Percentiles rank a stretch among this genome's conserved stretches.
Evolutionary conservation across 1,140 invertebrate genomes (phyloP).

Genomic region (Ruditapes philippinarum): DNA sequence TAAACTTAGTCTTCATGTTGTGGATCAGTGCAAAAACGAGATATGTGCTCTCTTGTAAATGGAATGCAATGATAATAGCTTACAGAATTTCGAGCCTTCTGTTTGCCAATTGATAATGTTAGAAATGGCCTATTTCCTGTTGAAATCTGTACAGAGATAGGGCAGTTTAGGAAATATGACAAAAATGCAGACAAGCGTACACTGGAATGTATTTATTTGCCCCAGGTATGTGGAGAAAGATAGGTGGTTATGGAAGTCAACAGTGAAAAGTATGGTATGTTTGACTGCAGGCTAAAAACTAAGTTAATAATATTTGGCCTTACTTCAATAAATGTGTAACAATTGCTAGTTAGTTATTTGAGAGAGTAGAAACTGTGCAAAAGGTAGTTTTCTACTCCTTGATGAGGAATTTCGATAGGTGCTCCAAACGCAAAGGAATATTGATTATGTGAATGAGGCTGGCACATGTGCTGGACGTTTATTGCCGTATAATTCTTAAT

Average conservation of each 20-base stretch:
- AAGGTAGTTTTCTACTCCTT: neutral
- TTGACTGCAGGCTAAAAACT: constrained; percentile 15
- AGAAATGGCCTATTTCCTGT: neutral
- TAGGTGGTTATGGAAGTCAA: neutral
- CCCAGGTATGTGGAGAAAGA: neutral
- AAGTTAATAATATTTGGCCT: constrained; percentile 26
- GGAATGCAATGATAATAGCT: constrained; percentile 26
- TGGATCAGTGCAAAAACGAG: neutral
- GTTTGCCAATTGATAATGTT: neutral
- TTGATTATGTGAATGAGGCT: neutral
- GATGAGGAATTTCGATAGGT: constrained; percentile 11
- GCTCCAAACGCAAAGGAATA: neutral
- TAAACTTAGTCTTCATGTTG: neutral
- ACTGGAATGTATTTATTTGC: constrained; percentile 27
- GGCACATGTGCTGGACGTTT: neutral
- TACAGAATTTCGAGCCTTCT: neutral
- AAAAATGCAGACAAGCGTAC: constrained; percentile 23
- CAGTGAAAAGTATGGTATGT: constrained; percentile 17
- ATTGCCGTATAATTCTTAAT: neutral
- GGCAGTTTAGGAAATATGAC: constrained; percentile 4
- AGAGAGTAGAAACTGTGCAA: neutral
- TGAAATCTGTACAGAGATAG: constrained; percentile 1
- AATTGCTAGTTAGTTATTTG: neutral
- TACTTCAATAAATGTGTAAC: constrained; percentile 22
- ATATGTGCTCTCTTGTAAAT: neutral